A percentile compares a stretch with the other conserved stretches of the same genome.
Conservation (phyloP, 1,140 invertebrate genomes). For the Hestina assimilis region DNA sequence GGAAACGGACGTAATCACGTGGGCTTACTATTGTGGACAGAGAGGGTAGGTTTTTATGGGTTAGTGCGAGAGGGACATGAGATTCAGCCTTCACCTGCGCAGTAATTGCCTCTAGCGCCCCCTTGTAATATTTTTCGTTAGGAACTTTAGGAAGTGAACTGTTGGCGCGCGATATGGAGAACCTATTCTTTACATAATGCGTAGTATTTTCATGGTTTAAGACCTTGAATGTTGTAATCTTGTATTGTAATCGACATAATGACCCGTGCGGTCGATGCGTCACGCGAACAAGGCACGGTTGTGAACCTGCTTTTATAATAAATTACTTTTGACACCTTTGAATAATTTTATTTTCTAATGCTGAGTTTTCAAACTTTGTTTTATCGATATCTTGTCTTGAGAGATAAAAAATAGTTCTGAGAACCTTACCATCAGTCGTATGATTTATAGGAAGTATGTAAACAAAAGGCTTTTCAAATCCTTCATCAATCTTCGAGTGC, state of each 20-base stretch:
- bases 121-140: constrained; percentile 10
- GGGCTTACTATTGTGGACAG: constrained; percentile 22
- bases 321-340: not conserved
- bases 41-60: constrained; percentile 8
- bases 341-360: no score
- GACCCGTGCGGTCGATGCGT: constrained; percentile 1
- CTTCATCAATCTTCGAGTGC: no score
- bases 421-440: no score
- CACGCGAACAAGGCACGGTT: no score
- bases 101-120: constrained; percentile 28
- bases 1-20: constrained; percentile 40
- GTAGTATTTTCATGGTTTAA: constrained; percentile 8
- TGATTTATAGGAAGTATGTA: no score
- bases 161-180: constrained; percentile 28
- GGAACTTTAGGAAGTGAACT: constrained; percentile 12
- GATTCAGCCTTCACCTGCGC: constrained; percentile 60
- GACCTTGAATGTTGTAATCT: constrained; percentile 4
- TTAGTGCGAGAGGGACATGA: constrained; percentile 27
- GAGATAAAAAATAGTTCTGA: no score
- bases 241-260: constrained; percentile 10
- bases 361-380: no score
- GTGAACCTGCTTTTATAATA: no score
- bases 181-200: constrained; percentile 20
- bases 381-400: no score
- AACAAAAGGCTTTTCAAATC: no score